A percentile compares a stretch with the other conserved stretches of the same genome.
phyloP scores from a whole-genome alignment of 2,797 vertebrate genomes.

The Molossus molossus region DNA sequence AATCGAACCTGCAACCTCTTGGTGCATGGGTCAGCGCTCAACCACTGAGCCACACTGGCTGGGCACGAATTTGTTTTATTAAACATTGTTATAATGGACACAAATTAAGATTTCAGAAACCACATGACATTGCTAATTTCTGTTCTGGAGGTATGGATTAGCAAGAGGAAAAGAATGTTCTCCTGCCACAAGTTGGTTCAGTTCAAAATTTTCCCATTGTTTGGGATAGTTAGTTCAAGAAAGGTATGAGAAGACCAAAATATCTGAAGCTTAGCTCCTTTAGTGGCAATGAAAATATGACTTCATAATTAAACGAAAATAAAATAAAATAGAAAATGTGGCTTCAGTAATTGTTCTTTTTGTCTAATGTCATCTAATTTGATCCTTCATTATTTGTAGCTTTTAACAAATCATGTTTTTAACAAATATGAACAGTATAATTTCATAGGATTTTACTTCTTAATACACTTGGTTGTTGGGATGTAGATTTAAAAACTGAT shows the following conservation, averaged over 20 bases:
- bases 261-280: not conserved
- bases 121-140: constrained; percentile 6
- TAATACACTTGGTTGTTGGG: not conserved
- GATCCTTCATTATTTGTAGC: constrained; percentile 6
- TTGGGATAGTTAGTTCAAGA: not conserved
- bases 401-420: constrained; percentile 59
- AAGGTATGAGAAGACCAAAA: not conserved
- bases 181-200: not conserved
- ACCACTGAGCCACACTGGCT: no score
- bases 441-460: constrained; percentile 15
- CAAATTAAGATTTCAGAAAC: constrained; percentile 47
- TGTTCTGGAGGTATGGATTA: constrained; percentile 3
- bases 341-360: not conserved
- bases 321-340: not conserved
- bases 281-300: constrained; percentile 7
- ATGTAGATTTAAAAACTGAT: constrained; percentile 21
- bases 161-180: not conserved
- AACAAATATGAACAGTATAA: not conserved
- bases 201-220: constrained; percentile 13
- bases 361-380: not conserved
- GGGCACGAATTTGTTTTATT: not conserved
- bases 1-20: no score
- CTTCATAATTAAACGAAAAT: not conserved
- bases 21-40: no score
- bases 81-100: not conserved